Conservation (phyloP, 1,140 invertebrate genomes). For the Spodoptera frugiperda region DNA sequence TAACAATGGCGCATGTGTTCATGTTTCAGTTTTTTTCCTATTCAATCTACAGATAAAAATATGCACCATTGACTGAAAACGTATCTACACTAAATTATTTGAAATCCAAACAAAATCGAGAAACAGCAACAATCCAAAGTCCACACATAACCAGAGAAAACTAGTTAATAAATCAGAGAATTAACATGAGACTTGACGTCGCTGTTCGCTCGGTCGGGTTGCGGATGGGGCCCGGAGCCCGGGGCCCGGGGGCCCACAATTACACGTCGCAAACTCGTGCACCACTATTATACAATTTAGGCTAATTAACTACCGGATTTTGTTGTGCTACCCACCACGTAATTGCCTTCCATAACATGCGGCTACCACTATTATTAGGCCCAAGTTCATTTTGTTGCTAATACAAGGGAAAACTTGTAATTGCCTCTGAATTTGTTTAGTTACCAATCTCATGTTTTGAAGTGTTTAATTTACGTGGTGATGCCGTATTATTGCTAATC, state of each 20-base stretch:
- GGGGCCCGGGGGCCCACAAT: constrained; percentile 61
- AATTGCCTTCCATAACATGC: constrained; percentile 82
- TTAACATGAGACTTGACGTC: constrained; percentile 42
- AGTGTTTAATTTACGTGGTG: constrained; percentile 32
- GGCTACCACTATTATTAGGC: constrained; percentile 72
- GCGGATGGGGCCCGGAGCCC: constrained; percentile 51
- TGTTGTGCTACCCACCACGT: constrained; percentile 65
- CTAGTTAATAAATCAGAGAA: constrained; percentile 47
- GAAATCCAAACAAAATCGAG: constrained; percentile 2
- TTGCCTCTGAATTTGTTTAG: constrained; percentile 72
- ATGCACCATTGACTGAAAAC: too few relatives aligned
- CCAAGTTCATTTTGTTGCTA: constrained; percentile 64
- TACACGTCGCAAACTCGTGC: constrained; percentile 68
- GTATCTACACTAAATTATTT: neutral
- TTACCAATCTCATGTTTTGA: constrained; percentile 37
- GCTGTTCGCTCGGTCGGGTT: constrained; percentile 11
- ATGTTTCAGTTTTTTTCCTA: too few relatives aligned
- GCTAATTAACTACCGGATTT: constrained; percentile 85
- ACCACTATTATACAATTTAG: constrained; percentile 83
- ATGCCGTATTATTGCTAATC: constrained; percentile 15
- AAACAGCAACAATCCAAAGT: neutral
- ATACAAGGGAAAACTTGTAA: constrained; percentile 68
- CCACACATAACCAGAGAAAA: constrained; percentile 18
- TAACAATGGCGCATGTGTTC: too few relatives aligned
- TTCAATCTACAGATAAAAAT: too few relatives aligned